Evolutionary conservation across 2,113 vertebrate species (phyloP).

Genomic region (Pluvialis apricaria): DNA sequence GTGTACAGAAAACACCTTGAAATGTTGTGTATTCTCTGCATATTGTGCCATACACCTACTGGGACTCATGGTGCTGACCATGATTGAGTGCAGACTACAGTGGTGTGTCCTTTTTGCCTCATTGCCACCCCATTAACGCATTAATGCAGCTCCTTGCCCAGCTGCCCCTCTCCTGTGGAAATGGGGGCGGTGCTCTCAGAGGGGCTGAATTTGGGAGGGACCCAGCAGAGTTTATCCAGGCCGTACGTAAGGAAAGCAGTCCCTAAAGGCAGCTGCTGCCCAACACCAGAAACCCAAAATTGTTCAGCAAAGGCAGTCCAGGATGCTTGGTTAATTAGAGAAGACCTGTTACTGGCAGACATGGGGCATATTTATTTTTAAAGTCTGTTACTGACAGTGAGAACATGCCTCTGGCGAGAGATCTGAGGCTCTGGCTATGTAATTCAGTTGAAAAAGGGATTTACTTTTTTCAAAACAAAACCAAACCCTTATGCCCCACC

Average conservation of each 20-base stretch:
- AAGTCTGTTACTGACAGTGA: constrained; percentile 17
- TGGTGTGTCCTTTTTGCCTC: not conserved
- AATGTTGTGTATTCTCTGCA: not conserved
- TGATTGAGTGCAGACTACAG: not conserved
- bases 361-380: not conserved
- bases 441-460: not conserved
- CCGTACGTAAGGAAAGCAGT: not conserved
- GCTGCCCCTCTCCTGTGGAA: not conserved
- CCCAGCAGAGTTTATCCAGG: not conserved
- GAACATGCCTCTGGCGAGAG: not conserved
- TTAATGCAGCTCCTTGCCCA: not conserved
- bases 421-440: constrained; percentile 20
- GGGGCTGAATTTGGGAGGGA: not conserved
- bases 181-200: not conserved
- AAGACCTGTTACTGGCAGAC: not conserved
- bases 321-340: not conserved
- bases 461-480: not conserved
- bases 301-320: not conserved
- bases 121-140: not conserved
- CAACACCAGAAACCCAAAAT: not conserved
- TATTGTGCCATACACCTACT: fast-evolving
- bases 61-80: not conserved
- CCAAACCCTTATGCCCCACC: not conserved
- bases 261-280: not conserved
- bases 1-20: not conserved